A percentile compares a stretch with the other conserved stretches of the same genome.
These are phyloP conservation scores for Ligdia adustata DNA, from an alignment of 2,888 invertebrate genomes.

Conservation along the genomic window DNA sequence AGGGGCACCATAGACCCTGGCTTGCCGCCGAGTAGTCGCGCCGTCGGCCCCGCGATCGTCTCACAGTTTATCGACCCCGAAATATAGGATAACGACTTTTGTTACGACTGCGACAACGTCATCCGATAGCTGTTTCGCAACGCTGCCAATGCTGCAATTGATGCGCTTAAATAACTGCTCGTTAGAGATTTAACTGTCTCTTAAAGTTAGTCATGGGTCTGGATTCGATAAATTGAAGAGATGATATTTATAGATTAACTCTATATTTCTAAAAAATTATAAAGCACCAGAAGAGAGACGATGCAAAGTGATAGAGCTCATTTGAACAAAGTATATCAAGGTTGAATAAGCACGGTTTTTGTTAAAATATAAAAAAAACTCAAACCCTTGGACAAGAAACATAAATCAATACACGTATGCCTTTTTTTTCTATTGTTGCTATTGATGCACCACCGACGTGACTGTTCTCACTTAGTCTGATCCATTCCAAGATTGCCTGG, in stretches of 20 bases:
- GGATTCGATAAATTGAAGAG: conserved; percentile 1
- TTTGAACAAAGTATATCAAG: too few relatives aligned
- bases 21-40: conserved; percentile 60
- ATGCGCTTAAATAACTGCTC: conserved; percentile 65
- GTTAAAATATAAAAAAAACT: too few relatives aligned
- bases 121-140: conserved; percentile 57
- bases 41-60: conserved; percentile 41
- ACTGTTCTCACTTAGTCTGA: too few relatives aligned
- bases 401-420: too few relatives aligned
- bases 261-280: too few relatives aligned
- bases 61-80: conserved; percentile 73
- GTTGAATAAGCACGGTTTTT: too few relatives aligned
- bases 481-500: too few relatives aligned
- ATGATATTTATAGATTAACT: not conserved
- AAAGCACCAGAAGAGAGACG: too few relatives aligned
- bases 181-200: conserved; percentile 44
- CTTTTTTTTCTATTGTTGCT: too few relatives aligned
- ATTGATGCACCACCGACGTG: too few relatives aligned
- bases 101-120: conserved; percentile 62
- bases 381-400: too few relatives aligned
- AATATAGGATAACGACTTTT: conserved; percentile 77
- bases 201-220: conserved; percentile 27
- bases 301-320: too few relatives aligned
- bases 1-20: conserved; percentile 33
- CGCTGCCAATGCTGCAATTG: conserved; percentile 49